Base-by-base conservation (phyloP, 2,888 invertebrate genomes). In the Tortrix viridana region DNA sequence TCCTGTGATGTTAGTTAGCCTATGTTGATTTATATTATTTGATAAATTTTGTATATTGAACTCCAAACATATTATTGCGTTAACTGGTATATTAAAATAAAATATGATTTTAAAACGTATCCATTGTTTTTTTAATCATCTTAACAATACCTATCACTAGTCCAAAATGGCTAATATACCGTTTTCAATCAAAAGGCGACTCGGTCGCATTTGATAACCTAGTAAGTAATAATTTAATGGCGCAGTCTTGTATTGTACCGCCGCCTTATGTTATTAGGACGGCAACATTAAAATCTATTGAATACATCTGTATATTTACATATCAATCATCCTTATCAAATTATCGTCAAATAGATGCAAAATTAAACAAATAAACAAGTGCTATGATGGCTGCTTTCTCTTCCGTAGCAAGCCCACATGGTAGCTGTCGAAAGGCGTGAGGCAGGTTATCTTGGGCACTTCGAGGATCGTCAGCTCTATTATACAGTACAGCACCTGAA, bases 11-110 rank as follows among this genome's bases (percentile, higher is more conserved):
- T 81, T 82, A 81, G 77, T 78, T 83, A 84, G 81, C 75, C 74
- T 82, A 85, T 82, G 82, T 88, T 86, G 75, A 84, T 85, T 69
- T 71, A 70, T 72, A 74, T 74, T 84, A 81, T 83, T 81, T 85
- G 79, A 85, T 88, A 84, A 79, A 79, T 84, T 88, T 88, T 91
- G 89, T 89, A 89, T 88, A 90, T 86, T 87, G 79, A 86, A 84
- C 81, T 84, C 80, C 82, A 79, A 76, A 80, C 82, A 84, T 62
- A 57, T 81, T 81, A 85, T 81, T 88, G 87, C 84, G 88, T 89
- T 88, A 86, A 85, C 80, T 87, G 83, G 85, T 88, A 85, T 88
- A 89, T 86, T 63, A 63, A 76, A 86, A 81, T 84, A 80, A 87
- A 87, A 86, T 84, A 87, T 89, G 89, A 86, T 80, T 86, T 77